Conservation (phyloP, 1,140 invertebrate species). For the Tyrophagus putrescentiae region DNA sequence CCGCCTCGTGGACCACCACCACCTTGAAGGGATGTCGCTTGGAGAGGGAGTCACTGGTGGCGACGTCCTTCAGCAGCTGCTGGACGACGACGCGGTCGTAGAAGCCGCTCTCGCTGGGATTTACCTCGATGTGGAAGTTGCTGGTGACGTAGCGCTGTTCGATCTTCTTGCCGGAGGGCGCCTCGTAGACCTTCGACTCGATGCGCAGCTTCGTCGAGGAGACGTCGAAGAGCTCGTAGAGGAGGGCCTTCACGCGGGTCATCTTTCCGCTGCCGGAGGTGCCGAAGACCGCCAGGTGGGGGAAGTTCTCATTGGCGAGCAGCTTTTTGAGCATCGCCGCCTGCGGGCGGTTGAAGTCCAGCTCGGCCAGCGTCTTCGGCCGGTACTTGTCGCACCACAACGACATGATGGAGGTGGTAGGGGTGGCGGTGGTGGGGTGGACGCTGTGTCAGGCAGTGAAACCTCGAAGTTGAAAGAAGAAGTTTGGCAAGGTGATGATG, state of each 20-base stretch:
- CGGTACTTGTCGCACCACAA: slow-evolving; percentile 96
- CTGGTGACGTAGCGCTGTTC: slow-evolving; percentile 87
- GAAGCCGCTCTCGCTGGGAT: slow-evolving; percentile 93
- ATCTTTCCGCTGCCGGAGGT: slow-evolving; percentile 88
- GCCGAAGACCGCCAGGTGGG: slow-evolving; percentile 90
- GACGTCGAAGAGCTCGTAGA: slow-evolving; percentile 81
- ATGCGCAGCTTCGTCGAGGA: slow-evolving; percentile 78
- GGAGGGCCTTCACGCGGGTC: slow-evolving; percentile 82
- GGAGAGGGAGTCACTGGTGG: slow-evolving; percentile 32
- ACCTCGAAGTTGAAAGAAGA: no score
- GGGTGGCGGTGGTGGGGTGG: no score
- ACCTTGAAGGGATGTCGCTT: slow-evolving; percentile 42
- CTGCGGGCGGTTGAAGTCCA: slow-evolving; percentile 91
- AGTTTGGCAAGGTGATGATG: no score
- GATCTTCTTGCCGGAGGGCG: slow-evolving; percentile 92
- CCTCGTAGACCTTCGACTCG: slow-evolving; percentile 65
- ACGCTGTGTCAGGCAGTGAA: no score
- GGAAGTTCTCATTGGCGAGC: slow-evolving; percentile 52
- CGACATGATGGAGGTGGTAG: slow-evolving; percentile 19
- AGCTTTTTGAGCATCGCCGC: slow-evolving; percentile 69
- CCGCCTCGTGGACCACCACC: slow-evolving; percentile 84
- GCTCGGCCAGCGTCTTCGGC: slow-evolving; percentile 62
- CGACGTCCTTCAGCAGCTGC: slow-evolving; percentile 91
- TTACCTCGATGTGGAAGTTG: slow-evolving; percentile 79
- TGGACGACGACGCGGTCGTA: slow-evolving; percentile 92